Percentiles rank a stretch among this genome's conserved stretches.
These are phyloP conservation scores for Odontesthes bonariensis DNA, from an alignment of 2,113 vertebrate genomes.

Conservation along the genomic window DNA sequence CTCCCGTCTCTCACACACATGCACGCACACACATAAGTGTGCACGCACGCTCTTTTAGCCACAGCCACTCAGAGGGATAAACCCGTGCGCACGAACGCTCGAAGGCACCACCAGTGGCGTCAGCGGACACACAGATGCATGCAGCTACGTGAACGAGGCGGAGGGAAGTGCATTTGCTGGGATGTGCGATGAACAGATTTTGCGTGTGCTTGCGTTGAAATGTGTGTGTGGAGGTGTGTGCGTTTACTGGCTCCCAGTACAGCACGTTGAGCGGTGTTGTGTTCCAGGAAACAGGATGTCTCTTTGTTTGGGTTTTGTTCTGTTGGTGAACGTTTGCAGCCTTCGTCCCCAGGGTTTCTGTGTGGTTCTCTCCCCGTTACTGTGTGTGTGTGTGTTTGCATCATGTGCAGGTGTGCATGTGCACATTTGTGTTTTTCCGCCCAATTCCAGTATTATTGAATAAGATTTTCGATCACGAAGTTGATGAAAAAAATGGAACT, in stretches of 20 bases:
- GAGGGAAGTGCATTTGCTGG: slow-evolving; percentile 32
- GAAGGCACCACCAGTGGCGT: slow-evolving; percentile 57
- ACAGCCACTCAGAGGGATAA: slow-evolving; percentile 42
- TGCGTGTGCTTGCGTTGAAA: background rate
- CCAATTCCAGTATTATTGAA: slow-evolving; percentile 14
- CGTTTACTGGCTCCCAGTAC: slow-evolving; percentile 59
- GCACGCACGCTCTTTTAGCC: slow-evolving; percentile 40
- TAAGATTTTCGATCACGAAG: background rate
- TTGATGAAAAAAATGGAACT: background rate
- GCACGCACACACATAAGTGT: background rate
- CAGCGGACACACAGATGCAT: slow-evolving; percentile 47
- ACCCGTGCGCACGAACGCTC: slow-evolving; percentile 51
- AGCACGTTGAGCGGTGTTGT: slow-evolving; percentile 70
- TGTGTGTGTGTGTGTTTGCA: background rate
- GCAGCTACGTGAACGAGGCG: slow-evolving; percentile 37
- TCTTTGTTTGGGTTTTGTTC: slow-evolving; percentile 81
- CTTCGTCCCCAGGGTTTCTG: slow-evolving; percentile 53
- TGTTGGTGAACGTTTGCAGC: slow-evolving; percentile 66
- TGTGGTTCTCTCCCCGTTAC: slow-evolving; percentile 44
- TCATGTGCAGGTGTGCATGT: slow-evolving; percentile 21
- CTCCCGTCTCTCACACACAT: background rate
- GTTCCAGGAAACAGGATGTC: slow-evolving; percentile 82
- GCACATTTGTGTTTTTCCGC: slow-evolving; percentile 18
- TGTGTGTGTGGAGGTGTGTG: slow-evolving; percentile 21
- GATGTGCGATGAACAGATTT: slow-evolving; percentile 54